Conservation (phyloP, 2,113 vertebrate genomes). For the Saimiri boliviensis region DNA sequence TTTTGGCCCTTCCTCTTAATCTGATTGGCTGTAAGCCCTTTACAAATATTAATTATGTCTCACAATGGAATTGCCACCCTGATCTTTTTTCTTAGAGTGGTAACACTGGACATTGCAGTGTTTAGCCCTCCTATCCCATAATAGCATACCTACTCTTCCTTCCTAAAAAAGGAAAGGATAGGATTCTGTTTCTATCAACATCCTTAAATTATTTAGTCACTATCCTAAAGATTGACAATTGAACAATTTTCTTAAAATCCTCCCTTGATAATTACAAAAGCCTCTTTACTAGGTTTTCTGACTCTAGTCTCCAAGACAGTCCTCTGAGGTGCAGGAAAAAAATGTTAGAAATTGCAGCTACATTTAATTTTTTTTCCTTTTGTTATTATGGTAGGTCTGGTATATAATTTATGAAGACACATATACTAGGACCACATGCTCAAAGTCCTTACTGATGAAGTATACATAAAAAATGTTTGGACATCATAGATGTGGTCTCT, state of each 20-base stretch:
- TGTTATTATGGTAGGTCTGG: background rate
- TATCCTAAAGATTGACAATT: background rate
- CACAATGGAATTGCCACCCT: background rate
- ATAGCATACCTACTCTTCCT: background rate
- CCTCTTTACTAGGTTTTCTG: background rate
- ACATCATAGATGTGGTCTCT: background rate
- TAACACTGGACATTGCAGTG: background rate
- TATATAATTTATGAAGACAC: background rate
- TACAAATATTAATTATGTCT: slow-evolving; percentile 45
- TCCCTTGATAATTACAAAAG: background rate
- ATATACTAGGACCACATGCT: background rate
- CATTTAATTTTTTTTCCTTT: background rate
- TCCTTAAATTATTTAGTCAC: background rate
- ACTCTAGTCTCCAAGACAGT: background rate
- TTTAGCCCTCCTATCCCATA: background rate
- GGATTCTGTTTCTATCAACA: background rate
- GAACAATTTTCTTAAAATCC: slow-evolving; percentile 13
- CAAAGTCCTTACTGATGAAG: background rate
- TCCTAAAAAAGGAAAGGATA: background rate
- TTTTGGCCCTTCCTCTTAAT: slow-evolving; percentile 33
- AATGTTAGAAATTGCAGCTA: background rate
- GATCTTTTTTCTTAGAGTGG: slow-evolving; percentile 1
- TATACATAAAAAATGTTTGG: background rate
- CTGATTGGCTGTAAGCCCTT: slow-evolving; percentile 43
- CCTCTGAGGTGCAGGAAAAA: background rate